Evolutionary conservation across 2,797 vertebrate species (phyloP).

Genomic region (Rhynchotus rufescens): DNA sequence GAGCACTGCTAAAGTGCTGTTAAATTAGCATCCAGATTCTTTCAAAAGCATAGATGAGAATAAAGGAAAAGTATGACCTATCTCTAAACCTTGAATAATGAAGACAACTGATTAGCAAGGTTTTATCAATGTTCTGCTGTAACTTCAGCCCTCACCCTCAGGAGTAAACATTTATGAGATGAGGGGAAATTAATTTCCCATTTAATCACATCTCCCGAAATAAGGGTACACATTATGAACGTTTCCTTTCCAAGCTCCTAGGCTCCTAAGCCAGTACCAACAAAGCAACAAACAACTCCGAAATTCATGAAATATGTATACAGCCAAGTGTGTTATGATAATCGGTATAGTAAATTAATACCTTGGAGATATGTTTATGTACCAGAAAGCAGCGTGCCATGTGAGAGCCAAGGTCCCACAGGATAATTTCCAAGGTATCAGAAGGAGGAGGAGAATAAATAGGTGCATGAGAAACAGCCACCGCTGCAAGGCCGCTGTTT

Average conservation of each 20-base stretch:
- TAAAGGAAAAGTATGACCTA: background rate
- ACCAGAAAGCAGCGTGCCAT: conserved; percentile 31
- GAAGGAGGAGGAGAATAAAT: conserved; percentile 43
- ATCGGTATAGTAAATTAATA: conserved; percentile 69
- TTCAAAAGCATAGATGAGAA: background rate
- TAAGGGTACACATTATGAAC: background rate
- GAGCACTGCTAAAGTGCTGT: background rate
- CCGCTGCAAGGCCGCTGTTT: background rate
- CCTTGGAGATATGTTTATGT: conserved; percentile 62
- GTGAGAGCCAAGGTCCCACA: conserved; percentile 45
- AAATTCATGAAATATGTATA: too few species aligned
- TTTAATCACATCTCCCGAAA: background rate
- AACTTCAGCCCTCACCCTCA: background rate
- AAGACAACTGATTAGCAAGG: background rate
- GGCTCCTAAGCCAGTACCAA: conserved; percentile 10
- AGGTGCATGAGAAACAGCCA: background rate
- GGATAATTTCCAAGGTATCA: conserved; percentile 41
- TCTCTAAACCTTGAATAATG: background rate
- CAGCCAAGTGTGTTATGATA: background rate
- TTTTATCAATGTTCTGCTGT: background rate
- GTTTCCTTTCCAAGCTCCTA: conserved; percentile 45
- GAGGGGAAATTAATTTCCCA: background rate
- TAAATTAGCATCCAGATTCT: background rate
- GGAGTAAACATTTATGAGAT: background rate
- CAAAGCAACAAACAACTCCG: background rate